phyloP scores from a whole-genome alignment of 2,797 vertebrate species.

The Orientallactaga sibirica region DNA sequence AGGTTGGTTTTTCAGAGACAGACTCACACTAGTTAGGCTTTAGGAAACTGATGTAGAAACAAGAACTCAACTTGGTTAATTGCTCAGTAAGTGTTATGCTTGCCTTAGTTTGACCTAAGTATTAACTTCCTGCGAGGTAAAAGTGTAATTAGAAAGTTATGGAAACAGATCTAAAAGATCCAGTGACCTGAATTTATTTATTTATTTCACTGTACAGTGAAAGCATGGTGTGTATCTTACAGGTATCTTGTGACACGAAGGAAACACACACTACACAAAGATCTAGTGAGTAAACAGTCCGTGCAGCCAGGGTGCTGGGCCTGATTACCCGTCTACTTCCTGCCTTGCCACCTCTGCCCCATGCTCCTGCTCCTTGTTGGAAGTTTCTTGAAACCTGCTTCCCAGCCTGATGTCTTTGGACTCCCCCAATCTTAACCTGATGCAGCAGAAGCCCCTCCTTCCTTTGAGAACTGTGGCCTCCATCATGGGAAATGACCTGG shows the following conservation, averaged over 20 bases:
- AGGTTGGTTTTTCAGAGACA: constrained; percentile 26
- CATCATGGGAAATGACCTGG: fast-evolving
- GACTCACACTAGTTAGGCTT: background rate
- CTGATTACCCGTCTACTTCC: background rate
- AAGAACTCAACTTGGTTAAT: background rate
- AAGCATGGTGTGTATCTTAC: background rate
- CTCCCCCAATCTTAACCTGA: too few relatives aligned
- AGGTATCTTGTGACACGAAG: background rate
- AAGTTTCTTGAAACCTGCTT: background rate
- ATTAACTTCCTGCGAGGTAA: background rate
- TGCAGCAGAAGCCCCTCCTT: background rate
- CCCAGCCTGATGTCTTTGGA: background rate
- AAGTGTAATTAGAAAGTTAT: background rate
- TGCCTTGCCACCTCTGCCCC: fast-evolving
- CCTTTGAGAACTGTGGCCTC: background rate
- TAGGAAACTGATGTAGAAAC: background rate
- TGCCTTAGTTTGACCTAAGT: background rate
- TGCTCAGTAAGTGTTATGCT: background rate
- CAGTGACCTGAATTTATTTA: background rate
- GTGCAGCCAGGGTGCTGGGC: fast-evolving
- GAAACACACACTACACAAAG: background rate
- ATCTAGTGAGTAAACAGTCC: background rate
- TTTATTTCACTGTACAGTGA: background rate
- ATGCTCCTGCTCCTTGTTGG: background rate
- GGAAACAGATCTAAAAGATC: background rate